Percentiles rank a stretch among this genome's conserved stretches.
These are phyloP conservation scores for Beris morrisii DNA, from an alignment of 2,888 invertebrate species.

Conservation along the genomic window DNA sequence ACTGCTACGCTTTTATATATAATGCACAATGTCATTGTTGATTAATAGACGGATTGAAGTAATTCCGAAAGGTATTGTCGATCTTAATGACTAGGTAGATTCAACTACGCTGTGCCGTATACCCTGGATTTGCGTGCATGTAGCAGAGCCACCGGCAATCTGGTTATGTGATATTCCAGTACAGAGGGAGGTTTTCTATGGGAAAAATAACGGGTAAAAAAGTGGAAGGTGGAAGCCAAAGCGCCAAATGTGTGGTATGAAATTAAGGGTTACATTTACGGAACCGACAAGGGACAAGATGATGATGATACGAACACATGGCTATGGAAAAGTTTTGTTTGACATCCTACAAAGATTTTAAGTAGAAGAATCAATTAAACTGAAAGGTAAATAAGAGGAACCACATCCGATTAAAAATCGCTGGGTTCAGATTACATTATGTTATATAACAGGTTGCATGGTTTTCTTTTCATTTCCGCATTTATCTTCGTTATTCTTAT, in stretches of 20 bases:
- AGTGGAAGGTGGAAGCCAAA: background rate
- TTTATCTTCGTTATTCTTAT: too few relatives aligned
- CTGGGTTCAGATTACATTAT: background rate
- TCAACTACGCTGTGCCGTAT: background rate
- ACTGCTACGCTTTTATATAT: conserved; percentile 21
- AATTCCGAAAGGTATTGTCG: conserved; percentile 30
- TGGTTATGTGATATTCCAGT: background rate
- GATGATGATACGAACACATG: conserved; percentile 16
- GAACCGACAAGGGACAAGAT: background rate
- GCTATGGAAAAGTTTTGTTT: background rate
- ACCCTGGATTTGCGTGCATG: background rate
- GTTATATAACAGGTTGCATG: too few relatives aligned
- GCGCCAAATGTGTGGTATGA: conserved; percentile 15
- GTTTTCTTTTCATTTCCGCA: too few relatives aligned
- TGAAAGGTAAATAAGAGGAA: conserved; percentile 17
- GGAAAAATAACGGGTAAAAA: background rate
- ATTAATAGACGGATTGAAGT: conserved; percentile 32
- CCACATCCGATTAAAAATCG: conserved; percentile 2
- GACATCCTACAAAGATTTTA: background rate
- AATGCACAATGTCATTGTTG: conserved; percentile 32
- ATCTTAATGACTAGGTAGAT: conserved; percentile 28
- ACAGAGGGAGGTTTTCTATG: background rate
- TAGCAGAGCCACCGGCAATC: too few relatives aligned
- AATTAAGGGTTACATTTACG: conserved; percentile 23
- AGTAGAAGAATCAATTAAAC: conserved; percentile 25